phyloP scores from a whole-genome alignment of 2,797 vertebrate species.

The Catostomus latipinnis region DNA sequence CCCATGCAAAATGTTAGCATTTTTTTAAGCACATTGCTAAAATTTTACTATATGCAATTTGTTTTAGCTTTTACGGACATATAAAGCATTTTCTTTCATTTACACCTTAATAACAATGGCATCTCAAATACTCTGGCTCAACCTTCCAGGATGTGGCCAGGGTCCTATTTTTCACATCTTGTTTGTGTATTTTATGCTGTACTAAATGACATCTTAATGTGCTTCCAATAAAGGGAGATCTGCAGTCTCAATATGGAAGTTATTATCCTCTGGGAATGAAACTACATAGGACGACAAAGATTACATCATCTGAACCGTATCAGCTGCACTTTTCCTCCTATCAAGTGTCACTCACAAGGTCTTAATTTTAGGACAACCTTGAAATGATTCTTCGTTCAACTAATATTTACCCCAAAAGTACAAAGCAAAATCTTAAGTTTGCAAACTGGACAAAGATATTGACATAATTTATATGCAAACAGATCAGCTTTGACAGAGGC shows the following conservation, averaged over 20 bases:
- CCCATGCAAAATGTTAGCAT: too few species aligned
- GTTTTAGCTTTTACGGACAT: too few species aligned
- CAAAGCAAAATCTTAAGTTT: not conserved
- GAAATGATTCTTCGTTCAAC: not conserved
- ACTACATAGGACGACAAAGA: conserved; percentile 1
- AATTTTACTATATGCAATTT: too few species aligned
- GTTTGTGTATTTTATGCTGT: conserved; percentile 3
- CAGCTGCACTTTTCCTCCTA: not conserved
- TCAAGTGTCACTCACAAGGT: not conserved
- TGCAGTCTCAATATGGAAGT: conserved; percentile 24
- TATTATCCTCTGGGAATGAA: conserved; percentile 30
- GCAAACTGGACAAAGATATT: not conserved
- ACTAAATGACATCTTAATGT: conserved; percentile 34
- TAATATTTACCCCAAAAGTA: not conserved
- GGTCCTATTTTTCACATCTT: conserved; percentile 24
- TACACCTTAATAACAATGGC: too few species aligned
- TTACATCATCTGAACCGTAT: not conserved
- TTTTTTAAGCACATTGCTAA: too few species aligned
- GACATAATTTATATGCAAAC: not conserved
- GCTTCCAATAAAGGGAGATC: conserved; percentile 2
- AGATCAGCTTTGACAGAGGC: not conserved
- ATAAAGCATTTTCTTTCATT: too few species aligned
- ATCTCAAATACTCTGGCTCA: conserved; percentile 26
- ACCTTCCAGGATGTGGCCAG: conserved; percentile 13
- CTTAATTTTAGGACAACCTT: not conserved